Conservation (phyloP, 1,140 invertebrate genomes). For the Meloidogyne exigua region DNA sequence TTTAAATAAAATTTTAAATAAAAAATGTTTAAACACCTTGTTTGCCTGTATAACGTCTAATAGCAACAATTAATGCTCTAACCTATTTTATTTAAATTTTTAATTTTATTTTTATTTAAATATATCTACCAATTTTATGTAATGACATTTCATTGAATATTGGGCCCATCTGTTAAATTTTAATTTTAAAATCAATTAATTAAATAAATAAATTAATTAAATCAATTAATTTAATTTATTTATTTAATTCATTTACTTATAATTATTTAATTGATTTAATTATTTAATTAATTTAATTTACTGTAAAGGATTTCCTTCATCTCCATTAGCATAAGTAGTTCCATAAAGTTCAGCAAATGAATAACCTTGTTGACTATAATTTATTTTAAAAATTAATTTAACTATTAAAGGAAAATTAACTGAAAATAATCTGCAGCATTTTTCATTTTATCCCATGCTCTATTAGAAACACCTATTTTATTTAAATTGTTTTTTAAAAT, state of each 20-base stretch:
- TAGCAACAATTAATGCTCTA: slow-evolving; percentile 60
- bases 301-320: slow-evolving; percentile 59
- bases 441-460: slow-evolving; percentile 57
- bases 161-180: slow-evolving; percentile 44
- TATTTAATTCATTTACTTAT: too few species aligned
- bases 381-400: not conserved
- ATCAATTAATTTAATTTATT: too few species aligned
- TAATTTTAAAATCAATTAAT: too few species aligned
- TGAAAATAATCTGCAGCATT: slow-evolving; percentile 50
- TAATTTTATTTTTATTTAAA: not conserved
- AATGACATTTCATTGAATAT: slow-evolving; percentile 48
- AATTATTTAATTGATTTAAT: too few species aligned
- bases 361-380: slow-evolving; percentile 36
- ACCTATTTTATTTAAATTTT: slow-evolving; percentile 30
- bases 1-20: not conserved
- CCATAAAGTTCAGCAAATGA: slow-evolving; percentile 51
- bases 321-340: slow-evolving; percentile 60
- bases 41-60: slow-evolving; percentile 57
- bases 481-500: not conserved
- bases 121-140: slow-evolving; percentile 34
- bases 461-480: slow-evolving; percentile 45
- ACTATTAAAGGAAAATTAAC: not conserved
- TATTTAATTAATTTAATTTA: not conserved
- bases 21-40: slow-evolving; percentile 5
- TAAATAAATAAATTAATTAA: too few species aligned